Percentiles rank a stretch among this genome's conserved stretches.
Conservation (phyloP, 1,140 invertebrate species). For the Bombus sibiricus region DNA sequence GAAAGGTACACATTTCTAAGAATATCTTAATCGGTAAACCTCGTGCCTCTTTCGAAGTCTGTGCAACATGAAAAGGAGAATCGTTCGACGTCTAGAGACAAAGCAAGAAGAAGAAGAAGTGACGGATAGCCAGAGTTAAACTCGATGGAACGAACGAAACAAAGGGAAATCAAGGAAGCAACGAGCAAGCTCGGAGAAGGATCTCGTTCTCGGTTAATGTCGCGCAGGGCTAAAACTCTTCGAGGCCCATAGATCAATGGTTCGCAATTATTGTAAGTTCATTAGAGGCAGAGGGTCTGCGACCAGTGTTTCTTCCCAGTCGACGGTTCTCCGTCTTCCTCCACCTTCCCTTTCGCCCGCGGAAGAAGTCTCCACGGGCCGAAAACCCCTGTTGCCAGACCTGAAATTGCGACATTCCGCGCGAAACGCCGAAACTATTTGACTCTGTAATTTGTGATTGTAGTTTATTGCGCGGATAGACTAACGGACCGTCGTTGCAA, state of each 20-base stretch:
- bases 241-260: constrained; percentile 81
- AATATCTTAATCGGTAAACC: too few species aligned
- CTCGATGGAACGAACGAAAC: background rate
- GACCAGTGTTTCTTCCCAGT: constrained; percentile 36
- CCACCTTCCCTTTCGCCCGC: constrained; percentile 30
- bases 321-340: constrained; percentile 62
- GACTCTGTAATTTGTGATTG: constrained; percentile 83
- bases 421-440: constrained; percentile 82
- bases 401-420: constrained; percentile 83
- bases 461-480: constrained; percentile 82
- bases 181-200: constrained; percentile 27
- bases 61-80: too few species aligned
- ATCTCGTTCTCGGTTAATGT: constrained; percentile 57
- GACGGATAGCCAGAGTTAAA: background rate
- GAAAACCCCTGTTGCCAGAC: constrained; percentile 76
- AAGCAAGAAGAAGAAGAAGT: background rate
- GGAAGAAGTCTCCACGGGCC: constrained; percentile 67
- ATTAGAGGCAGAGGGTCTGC: constrained; percentile 75
- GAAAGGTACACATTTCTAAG: too few species aligned
- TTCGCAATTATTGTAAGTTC: constrained; percentile 83
- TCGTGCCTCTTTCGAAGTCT: too few species aligned
- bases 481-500: constrained; percentile 71
- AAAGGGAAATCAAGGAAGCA: constrained; percentile 27
- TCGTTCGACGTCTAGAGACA: background rate
- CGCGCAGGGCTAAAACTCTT: constrained; percentile 73